phyloP scores from a whole-genome alignment of 92 coral and sea anemone genomes.

The Montipora capitata region DNA sequence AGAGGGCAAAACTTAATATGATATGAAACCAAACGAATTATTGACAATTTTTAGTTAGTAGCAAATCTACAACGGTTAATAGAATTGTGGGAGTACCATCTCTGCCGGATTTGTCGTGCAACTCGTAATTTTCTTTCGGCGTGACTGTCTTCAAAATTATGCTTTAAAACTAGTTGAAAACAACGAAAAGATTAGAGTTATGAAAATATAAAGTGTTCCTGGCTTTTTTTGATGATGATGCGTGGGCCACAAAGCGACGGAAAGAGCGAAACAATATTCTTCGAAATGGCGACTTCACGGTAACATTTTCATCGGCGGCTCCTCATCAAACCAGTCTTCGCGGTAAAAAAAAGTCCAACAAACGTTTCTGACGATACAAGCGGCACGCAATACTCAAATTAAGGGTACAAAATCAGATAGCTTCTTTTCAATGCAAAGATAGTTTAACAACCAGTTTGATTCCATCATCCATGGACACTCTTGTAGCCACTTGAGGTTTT shows the following conservation, averaged over 20 bases:
- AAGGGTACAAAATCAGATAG: conserved; percentile 20
- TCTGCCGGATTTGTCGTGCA: too few species aligned
- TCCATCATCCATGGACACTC: too few species aligned
- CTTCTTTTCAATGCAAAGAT: not conserved
- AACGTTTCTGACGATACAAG: conserved; percentile 7
- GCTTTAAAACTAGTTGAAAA: conserved; percentile 36
- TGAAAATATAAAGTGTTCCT: conserved; percentile 48
- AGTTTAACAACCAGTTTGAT: not conserved
- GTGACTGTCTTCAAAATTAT: conserved; percentile 7
- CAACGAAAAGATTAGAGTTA: conserved; percentile 51
- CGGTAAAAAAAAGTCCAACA: not conserved
- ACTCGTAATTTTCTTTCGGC: too few species aligned
- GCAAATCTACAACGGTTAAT: too few species aligned
- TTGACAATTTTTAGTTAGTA: too few species aligned
- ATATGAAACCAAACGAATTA: too few species aligned
- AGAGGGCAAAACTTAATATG: too few species aligned
- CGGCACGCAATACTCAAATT: not conserved
- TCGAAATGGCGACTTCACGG: too few species aligned
- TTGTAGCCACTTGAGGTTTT: too few species aligned
- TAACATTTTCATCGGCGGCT: too few species aligned
- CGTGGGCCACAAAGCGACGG: conserved; percentile 37
- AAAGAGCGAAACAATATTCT: conserved; percentile 9
- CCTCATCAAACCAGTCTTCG: too few species aligned
- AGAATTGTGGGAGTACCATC: too few species aligned
- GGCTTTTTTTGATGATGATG: conserved; percentile 33